phyloP scores from a whole-genome alignment of 2,113 vertebrate species.

The Tiliqua scincoides region DNA sequence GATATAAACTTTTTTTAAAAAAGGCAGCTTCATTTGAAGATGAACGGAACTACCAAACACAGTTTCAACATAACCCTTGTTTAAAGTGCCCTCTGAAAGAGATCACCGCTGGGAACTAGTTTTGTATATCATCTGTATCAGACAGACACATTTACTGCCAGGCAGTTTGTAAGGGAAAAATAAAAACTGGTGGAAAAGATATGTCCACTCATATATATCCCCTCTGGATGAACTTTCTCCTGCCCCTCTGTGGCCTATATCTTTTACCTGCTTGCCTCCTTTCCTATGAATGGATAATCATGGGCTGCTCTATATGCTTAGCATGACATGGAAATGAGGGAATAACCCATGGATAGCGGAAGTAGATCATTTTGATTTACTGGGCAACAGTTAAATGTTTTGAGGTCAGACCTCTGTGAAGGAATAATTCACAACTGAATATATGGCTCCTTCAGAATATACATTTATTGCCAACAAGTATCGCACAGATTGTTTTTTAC shows the following conservation, averaged over 20 bases:
- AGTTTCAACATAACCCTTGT: slow-evolving; percentile 22
- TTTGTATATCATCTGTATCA: slow-evolving; percentile 38
- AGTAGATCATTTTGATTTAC: slow-evolving; percentile 75
- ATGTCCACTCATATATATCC: slow-evolving; percentile 65
- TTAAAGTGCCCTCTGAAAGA: slow-evolving; percentile 14
- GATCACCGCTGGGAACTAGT: slow-evolving; percentile 43
- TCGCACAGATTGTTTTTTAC: slow-evolving; percentile 65
- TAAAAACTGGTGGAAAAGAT: slow-evolving; percentile 61
- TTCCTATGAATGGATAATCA: slow-evolving; percentile 67
- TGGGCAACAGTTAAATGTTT: slow-evolving; percentile 78
- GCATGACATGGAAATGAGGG: slow-evolving; percentile 51
- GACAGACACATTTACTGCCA: slow-evolving; percentile 22
- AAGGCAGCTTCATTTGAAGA: neutral
- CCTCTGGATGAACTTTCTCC: slow-evolving; percentile 58
- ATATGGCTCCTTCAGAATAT: slow-evolving; percentile 64
- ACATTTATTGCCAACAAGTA: slow-evolving; percentile 71
- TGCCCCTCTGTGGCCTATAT: slow-evolving; percentile 41
- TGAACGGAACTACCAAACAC: neutral
- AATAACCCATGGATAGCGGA: slow-evolving; percentile 61
- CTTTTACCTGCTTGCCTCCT: slow-evolving; percentile 65
- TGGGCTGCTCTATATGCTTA: slow-evolving; percentile 65
- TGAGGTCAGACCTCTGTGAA: slow-evolving; percentile 75
- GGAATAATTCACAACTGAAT: slow-evolving; percentile 77
- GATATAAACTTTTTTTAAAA: neutral
- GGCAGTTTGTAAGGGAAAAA: slow-evolving; percentile 55